A percentile compares a stretch with the other conserved stretches of the same genome.
phyloP scores from a whole-genome alignment of 2,888 invertebrate species.

The Fabriciana adippe region DNA sequence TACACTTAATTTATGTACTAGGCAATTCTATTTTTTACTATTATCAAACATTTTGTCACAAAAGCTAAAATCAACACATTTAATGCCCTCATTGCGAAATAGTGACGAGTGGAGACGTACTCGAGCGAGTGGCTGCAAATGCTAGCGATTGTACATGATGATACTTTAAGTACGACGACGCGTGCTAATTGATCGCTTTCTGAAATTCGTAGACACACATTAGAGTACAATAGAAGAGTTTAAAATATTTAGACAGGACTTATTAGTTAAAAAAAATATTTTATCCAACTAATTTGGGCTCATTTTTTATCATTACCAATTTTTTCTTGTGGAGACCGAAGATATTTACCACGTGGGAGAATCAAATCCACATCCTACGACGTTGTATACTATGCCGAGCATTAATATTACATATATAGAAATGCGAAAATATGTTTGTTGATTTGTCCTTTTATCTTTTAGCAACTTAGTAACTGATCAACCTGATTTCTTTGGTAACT shows the following conservation, averaged over 20 bases:
- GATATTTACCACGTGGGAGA: too few relatives aligned
- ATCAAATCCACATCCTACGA: too few relatives aligned
- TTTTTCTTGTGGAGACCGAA: too few relatives aligned
- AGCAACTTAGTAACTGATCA: too few relatives aligned
- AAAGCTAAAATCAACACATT: conserved; percentile 6
- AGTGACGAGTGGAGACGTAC: conserved; percentile 1
- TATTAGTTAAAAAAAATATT: background rate
- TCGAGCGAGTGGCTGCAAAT: conserved; percentile 26
- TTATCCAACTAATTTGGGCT: background rate
- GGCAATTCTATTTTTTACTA: background rate
- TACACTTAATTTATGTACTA: background rate
- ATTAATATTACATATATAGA: too few relatives aligned
- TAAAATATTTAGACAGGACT: conserved; percentile 27
- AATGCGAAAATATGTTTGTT: too few relatives aligned
- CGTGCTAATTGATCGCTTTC: conserved; percentile 61
- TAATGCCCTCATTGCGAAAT: conserved; percentile 4
- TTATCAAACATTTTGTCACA: background rate
- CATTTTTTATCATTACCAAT: too few relatives aligned
- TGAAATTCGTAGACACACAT: conserved; percentile 55
- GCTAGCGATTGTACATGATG: conserved; percentile 40
- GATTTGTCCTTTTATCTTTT: too few relatives aligned
- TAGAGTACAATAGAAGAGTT: conserved; percentile 31
- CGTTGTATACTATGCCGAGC: too few relatives aligned
- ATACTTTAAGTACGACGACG: conserved; percentile 55
- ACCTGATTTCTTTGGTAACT: too few relatives aligned